Evolutionary conservation across 2,113 vertebrate genomes (phyloP), one percentile per base, ranked within the genome.

Genomic region (Poeciliopsis prolifica): DNA sequence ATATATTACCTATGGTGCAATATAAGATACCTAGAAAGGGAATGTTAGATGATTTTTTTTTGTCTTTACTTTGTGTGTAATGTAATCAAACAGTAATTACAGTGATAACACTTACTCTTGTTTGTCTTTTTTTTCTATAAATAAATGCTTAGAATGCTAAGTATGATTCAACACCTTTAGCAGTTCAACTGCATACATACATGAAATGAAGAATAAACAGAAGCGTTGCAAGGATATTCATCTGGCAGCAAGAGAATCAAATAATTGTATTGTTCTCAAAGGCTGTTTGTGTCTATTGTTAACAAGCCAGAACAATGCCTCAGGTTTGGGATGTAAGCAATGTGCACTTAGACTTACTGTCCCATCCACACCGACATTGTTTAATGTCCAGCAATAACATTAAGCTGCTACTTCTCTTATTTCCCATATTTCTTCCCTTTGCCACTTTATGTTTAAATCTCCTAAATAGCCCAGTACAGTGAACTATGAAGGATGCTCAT

Each of bases 271-370:
- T 85, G 77, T 86, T 87, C 60, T 89, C 71, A 5, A 33, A 82
- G 68, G 78, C 74, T 86, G 80, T 92, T 89, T 87, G 84, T 79
- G 77, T 87, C 91, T 79, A 79, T 79, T 81, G 79, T 94, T 89
- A 91, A 89, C 72, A 74, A 72, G 86, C 76, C 37, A 75, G 78
- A 80, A 75, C 86, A 89, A 91, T 91, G 87, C 89, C 92, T 88
- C 91, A 93, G 85, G 86, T 77, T 81, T 79, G 79, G 86, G 80
- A 87, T 91, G 89, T 91, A 94, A 93, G 87, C 92, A 91, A 91
- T 92, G 84, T 91, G 83, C 90, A 93, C 90, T 93, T 91, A 92
- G 85, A 89, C 81, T 81, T 79, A 81, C 70, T 88, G 79, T 81
- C 58, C 61, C 42, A 63, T 83, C 81, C 74, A 68, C 69, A 64